Conservation (phyloP, 1,140 invertebrate species). For the Dendroctonus valens region DNA sequence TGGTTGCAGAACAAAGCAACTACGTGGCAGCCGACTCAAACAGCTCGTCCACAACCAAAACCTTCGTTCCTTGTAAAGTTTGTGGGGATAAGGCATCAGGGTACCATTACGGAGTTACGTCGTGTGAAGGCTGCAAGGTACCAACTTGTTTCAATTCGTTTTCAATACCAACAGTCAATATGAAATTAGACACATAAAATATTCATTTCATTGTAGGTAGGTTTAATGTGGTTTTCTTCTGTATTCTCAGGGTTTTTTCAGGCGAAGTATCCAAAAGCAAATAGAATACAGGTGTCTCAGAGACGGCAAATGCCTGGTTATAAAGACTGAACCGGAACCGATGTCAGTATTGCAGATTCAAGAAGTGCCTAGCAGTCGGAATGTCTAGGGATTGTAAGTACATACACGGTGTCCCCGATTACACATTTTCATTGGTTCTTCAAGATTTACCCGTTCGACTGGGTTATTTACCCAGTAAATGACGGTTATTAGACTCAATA, state of each 20-base stretch:
- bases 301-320: slow-evolving; percentile 96
- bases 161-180: no score
- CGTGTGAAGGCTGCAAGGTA: slow-evolving; percentile 99
- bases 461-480: no score
- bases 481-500: background rate
- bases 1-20: slow-evolving; percentile 68
- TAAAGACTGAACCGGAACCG: slow-evolving; percentile 92
- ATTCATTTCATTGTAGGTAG: no score
- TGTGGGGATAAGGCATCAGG: slow-evolving; percentile 99
- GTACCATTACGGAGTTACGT: slow-evolving; percentile 99
- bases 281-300: slow-evolving; percentile 96
- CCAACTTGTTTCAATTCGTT: background rate
- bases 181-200: no score
- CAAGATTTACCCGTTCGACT: no score
- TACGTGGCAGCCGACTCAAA: slow-evolving; percentile 78
- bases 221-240: no score
- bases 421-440: no score
- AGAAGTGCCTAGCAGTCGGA: slow-evolving; percentile 96
- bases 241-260: slow-evolving; percentile 71
- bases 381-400: slow-evolving; percentile 97
- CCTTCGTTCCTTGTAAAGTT: slow-evolving; percentile 94
- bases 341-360: slow-evolving; percentile 97
- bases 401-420: slow-evolving; percentile 1
- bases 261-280: slow-evolving; percentile 94
- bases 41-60: slow-evolving; percentile 69